phyloP scores from a whole-genome alignment of 2,888 invertebrate genomes.

The Calliopum simillimum region DNA sequence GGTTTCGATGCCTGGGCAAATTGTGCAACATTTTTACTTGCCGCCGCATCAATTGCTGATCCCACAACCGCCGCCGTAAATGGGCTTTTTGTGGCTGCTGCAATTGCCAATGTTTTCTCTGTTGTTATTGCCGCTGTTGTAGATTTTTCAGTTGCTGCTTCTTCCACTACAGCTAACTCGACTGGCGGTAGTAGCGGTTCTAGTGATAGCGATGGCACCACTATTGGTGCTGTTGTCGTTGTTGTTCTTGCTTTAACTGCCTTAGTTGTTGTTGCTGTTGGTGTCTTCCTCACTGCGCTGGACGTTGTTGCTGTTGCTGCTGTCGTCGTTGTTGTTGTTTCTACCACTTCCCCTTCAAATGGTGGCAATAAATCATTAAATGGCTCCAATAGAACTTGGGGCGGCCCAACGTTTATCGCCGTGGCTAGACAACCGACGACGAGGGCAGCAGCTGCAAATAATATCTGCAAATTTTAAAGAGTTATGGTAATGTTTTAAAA shows the following conservation, averaged over 20 bases:
- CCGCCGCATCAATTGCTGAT: neutral
- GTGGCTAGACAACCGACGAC: constrained; percentile 48
- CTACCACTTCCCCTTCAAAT: constrained; percentile 45
- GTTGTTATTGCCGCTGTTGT: constrained; percentile 15
- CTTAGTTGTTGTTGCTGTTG: constrained; percentile 11
- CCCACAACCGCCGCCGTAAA: too few species aligned
- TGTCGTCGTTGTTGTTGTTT: constrained; percentile 14
- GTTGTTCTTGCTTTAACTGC: constrained; percentile 16
- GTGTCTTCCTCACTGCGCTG: constrained; percentile 33
- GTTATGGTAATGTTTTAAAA: constrained; percentile 31
- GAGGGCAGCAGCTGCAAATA: constrained; percentile 54
- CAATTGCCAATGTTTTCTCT: neutral
- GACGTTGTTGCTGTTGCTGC: constrained; percentile 23
- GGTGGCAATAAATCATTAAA: constrained; percentile 63
- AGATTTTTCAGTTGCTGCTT: constrained; percentile 3
- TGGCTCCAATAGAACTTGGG: constrained; percentile 52
- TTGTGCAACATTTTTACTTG: neutral
- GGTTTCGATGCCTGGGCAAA: constrained; percentile 6
- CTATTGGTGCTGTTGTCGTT: constrained; percentile 28
- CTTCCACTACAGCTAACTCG: neutral
- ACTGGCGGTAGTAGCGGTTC: neutral
- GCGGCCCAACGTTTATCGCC: constrained; percentile 51
- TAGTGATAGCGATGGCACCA: neutral
- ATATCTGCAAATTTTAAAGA: constrained; percentile 50
- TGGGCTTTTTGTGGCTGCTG: neutral